phyloP scores from a whole-genome alignment of 2,797 vertebrate genomes.

The Melanotaenia boesemani region DNA sequence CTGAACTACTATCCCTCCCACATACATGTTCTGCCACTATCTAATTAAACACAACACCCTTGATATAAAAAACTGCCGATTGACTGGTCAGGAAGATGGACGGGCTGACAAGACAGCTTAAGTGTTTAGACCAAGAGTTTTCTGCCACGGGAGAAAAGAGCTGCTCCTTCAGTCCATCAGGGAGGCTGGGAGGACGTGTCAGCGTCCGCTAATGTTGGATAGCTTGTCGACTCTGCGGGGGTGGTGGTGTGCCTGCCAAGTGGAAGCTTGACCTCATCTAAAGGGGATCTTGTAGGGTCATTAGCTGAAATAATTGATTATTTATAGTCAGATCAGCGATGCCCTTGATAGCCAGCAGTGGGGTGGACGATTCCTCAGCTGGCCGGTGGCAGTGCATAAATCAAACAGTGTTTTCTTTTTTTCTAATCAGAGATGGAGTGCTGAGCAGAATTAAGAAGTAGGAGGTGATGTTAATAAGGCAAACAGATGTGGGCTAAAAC shows the following conservation, averaged over 20 bases:
- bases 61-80: constrained; percentile 12
- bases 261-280: constrained; percentile 66
- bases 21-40: constrained; percentile 8
- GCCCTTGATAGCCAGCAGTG: constrained; percentile 68
- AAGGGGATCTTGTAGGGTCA: constrained; percentile 73
- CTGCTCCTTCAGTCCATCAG: constrained; percentile 49
- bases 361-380: constrained; percentile 43
- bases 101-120: constrained; percentile 32
- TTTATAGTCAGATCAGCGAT: constrained; percentile 72
- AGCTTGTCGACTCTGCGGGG: constrained; percentile 53
- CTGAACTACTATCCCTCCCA: constrained; percentile 16
- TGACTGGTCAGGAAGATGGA: constrained; percentile 27
- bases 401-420: constrained; percentile 64
- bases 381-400: constrained; percentile 57
- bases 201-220: constrained; percentile 48
- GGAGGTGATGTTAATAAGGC: constrained; percentile 48
- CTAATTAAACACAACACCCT: constrained; percentile 40
- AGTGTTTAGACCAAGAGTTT: constrained; percentile 31
- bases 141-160: constrained; percentile 51
- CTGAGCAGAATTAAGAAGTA: constrained; percentile 51
- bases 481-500: constrained; percentile 43
- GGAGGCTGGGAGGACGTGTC: constrained; percentile 51
- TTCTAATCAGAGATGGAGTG: constrained; percentile 43
- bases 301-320: constrained; percentile 78
- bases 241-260: constrained; percentile 53